A percentile compares a stretch with the other conserved stretches of the same genome.
phyloP scores from a whole-genome alignment of 2,113 vertebrate genomes.

The Plecotus auritus region DNA sequence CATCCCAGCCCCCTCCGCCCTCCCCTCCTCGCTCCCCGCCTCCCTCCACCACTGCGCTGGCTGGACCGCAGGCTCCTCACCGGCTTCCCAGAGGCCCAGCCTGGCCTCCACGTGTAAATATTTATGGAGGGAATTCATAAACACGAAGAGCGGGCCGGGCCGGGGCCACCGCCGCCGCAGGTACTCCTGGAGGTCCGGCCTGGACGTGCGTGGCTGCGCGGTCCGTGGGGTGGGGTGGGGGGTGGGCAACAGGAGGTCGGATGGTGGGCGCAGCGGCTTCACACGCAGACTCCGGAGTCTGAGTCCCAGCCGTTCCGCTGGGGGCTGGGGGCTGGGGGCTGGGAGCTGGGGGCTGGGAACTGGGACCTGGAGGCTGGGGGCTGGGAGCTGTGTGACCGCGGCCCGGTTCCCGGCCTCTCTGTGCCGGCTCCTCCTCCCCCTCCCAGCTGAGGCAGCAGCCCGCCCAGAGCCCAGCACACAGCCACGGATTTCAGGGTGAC shows the following conservation, averaged over 20 bases:
- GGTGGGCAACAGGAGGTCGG: neutral
- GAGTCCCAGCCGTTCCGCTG: neutral
- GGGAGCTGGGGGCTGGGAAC: no score
- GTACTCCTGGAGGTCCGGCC: neutral
- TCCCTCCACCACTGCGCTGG: neutral
- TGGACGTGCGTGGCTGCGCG: neutral
- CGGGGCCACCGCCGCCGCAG: neutral
- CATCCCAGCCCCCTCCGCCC: no score
- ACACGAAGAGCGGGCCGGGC: neutral
- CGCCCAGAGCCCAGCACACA: neutral
- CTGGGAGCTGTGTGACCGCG: neutral
- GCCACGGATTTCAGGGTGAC: neutral
- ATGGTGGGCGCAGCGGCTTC: neutral
- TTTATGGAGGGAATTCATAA: constrained; percentile 1
- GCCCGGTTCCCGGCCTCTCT: neutral
- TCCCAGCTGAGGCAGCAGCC: accelerated
- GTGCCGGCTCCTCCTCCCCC: neutral
- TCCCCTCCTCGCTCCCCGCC: neutral
- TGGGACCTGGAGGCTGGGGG: no score
- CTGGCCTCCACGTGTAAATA: neutral
- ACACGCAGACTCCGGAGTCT: neutral
- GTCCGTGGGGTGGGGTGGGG: accelerated
- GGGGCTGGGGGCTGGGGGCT: no score
- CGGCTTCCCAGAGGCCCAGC: neutral
- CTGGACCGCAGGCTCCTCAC: neutral